Evolutionary conservation across 2,797 vertebrate genomes (phyloP).

Genomic region (Anniella stebbinsi): DNA sequence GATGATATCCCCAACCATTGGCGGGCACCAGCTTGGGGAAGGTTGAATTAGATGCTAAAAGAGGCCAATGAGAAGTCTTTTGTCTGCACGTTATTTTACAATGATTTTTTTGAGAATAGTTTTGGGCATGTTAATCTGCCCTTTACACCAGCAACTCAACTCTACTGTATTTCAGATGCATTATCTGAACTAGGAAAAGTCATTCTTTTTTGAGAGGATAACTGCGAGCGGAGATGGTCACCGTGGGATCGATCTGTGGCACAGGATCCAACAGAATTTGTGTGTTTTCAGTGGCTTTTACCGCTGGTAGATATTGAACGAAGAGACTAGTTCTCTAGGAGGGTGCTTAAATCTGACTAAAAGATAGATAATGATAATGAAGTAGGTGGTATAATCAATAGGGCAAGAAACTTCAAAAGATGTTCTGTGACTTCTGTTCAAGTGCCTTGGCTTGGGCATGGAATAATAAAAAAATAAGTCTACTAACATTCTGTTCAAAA

Average conservation of each 20-base stretch:
- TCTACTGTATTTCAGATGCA: neutral
- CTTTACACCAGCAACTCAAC: neutral
- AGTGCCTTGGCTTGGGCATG: neutral
- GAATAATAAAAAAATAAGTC: neutral
- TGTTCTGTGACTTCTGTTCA: constrained; percentile 13
- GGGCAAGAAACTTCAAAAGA: constrained; percentile 28
- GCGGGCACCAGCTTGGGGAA: too few relatives aligned
- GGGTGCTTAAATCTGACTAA: constrained; percentile 30
- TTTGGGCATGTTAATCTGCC: neutral
- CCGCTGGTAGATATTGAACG: neutral
- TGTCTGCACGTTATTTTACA: too few relatives aligned
- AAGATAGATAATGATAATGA: constrained; percentile 38
- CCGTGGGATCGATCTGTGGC: neutral
- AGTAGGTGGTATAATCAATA: constrained; percentile 22
- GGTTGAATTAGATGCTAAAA: neutral
- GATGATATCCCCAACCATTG: too few relatives aligned
- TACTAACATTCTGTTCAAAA: constrained; percentile 11
- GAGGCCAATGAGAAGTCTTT: neutral
- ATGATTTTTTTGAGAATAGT: neutral
- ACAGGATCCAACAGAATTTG: constrained; percentile 10
- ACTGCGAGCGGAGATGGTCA: neutral
- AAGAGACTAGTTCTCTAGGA: constrained; percentile 5
- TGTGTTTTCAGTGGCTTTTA: neutral
- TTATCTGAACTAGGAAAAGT: neutral
- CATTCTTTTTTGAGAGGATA: neutral